phyloP scores from a whole-genome alignment of 2,888 invertebrate genomes.

The Branchipolynoe longqiensis region DNA sequence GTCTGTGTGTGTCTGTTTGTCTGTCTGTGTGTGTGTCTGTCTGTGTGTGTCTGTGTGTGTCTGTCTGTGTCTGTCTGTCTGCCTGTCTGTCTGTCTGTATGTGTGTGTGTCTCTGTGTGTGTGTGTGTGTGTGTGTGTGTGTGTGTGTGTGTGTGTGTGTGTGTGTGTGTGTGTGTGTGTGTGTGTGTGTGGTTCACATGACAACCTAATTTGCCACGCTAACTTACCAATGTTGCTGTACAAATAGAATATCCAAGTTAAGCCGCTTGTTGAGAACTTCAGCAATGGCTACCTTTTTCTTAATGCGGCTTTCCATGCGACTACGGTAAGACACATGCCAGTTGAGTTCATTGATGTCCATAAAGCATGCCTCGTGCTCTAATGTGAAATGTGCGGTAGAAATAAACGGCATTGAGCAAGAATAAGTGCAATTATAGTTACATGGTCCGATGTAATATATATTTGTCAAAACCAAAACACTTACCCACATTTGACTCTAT shows the following conservation, averaged over 20 bases:
- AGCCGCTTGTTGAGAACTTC: slow-evolving; percentile 76
- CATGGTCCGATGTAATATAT: too few relatives aligned
- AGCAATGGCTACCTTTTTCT: slow-evolving; percentile 74
- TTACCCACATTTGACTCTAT: too few relatives aligned
- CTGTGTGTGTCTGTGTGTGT: neutral
- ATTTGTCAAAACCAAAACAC: too few relatives aligned
- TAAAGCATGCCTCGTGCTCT: slow-evolving; percentile 81
- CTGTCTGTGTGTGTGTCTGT: too few relatives aligned
- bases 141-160: too few relatives aligned
- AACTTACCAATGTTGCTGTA: slow-evolving; percentile 76
- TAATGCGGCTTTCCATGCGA: slow-evolving; percentile 73
- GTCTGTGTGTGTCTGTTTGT: too few relatives aligned
- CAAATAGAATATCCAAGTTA: slow-evolving; percentile 79
- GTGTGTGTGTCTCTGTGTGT: neutral
- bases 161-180: too few relatives aligned
- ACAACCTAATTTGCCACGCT: neutral
- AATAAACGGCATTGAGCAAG: neutral
- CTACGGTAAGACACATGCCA: slow-evolving; percentile 80
- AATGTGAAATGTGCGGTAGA: slow-evolving; percentile 6
- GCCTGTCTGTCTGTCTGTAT: too few relatives aligned
- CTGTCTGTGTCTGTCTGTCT: too few relatives aligned
- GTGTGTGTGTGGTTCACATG: too few relatives aligned
- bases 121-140: too few relatives aligned
- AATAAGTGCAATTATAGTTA: neutral
- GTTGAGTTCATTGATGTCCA: slow-evolving; percentile 80